A percentile compares a stretch with the other conserved stretches of the same genome.
phyloP scores from a whole-genome alignment of 2,888 invertebrate genomes.

The Camptogramma bilineatum region DNA sequence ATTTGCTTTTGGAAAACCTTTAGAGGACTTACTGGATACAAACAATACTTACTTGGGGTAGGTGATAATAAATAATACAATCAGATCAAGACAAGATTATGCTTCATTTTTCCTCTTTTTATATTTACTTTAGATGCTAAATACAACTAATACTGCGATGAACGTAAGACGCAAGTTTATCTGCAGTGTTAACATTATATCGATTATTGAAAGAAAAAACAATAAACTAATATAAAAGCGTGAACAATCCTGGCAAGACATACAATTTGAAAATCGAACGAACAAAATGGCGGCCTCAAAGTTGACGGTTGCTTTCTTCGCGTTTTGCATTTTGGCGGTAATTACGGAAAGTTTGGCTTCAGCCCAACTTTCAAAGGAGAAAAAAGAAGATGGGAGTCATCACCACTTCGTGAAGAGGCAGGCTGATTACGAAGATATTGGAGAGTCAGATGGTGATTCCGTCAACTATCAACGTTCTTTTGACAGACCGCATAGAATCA shows the following conservation, averaged over 20 bases:
- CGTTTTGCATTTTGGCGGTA: constrained; percentile 53
- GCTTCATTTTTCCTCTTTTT: not conserved
- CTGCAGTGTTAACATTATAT: constrained; percentile 18
- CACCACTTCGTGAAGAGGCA: constrained; percentile 67
- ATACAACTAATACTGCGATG: constrained; percentile 25
- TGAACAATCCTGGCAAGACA: constrained; percentile 22
- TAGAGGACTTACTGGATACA: too few species aligned
- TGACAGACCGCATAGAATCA: constrained; percentile 66
- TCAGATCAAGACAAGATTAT: not conserved
- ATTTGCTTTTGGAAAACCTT: too few species aligned
- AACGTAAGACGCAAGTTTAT: constrained; percentile 32
- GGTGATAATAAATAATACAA: too few species aligned
- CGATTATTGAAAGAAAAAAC: constrained; percentile 48
- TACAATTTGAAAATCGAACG: constrained; percentile 31
- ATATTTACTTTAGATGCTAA: constrained; percentile 33
- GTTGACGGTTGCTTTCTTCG: constrained; percentile 53
- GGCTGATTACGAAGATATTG: constrained; percentile 55
- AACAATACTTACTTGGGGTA: too few species aligned
- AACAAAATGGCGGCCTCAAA: constrained; percentile 58
- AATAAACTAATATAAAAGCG: constrained; percentile 42
- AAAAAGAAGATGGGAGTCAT: constrained; percentile 11
- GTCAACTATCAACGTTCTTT: constrained; percentile 57
- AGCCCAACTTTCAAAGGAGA: too few species aligned
- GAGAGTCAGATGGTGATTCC: constrained; percentile 48
- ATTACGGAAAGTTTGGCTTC: constrained; percentile 46